A percentile compares a stretch with the other conserved stretches of the same genome.
Evolutionary conservation across 2,113 vertebrate species (phyloP).

Genomic region (Bubalus kerabau): DNA sequence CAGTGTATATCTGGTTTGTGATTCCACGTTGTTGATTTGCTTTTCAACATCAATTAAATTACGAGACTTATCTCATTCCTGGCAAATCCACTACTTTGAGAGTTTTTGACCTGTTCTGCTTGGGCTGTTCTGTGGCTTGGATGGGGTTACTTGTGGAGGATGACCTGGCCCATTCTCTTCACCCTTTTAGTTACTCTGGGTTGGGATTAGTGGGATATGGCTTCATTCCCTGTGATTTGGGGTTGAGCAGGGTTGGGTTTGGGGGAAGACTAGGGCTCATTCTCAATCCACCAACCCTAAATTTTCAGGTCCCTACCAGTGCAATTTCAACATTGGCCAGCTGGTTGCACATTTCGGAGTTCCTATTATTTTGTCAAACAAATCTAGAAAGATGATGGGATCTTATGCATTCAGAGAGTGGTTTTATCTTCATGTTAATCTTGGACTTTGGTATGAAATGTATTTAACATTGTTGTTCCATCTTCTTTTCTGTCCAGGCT

Average conservation of each 20-base stretch:
- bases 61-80: background rate
- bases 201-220: slow-evolving; percentile 14
- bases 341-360: background rate
- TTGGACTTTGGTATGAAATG: background rate
- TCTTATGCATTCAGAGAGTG: background rate
- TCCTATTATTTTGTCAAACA: background rate
- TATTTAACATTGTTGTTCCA: background rate
- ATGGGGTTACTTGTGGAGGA: background rate
- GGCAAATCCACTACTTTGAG: background rate
- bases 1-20: background rate
- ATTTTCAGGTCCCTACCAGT: background rate
- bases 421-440: background rate
- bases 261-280: background rate
- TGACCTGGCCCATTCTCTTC: background rate
- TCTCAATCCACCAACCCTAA: background rate
- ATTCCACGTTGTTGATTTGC: background rate
- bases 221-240: background rate
- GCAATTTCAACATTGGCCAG: background rate
- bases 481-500: background rate
- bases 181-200: background rate
- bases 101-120: background rate
- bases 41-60: slow-evolving; percentile 43
- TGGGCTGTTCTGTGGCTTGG: background rate
- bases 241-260: background rate
- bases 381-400: background rate